Evolutionary conservation across 2,797 vertebrate species (phyloP).

Genomic region (Xenentodon cancila): DNA sequence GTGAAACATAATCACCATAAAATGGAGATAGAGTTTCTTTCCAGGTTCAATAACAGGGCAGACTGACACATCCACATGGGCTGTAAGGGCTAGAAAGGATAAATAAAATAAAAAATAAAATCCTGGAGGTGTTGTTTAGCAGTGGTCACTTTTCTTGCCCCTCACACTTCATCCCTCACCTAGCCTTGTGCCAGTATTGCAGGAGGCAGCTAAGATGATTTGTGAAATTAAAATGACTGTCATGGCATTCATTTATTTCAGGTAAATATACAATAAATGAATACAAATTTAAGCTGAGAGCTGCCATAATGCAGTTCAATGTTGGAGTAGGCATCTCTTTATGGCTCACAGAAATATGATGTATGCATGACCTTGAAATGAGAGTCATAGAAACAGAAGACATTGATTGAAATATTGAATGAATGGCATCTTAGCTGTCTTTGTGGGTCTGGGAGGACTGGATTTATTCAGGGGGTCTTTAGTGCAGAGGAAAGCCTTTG

Average conservation of each 20-base stretch:
- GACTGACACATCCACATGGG: slow-evolving; percentile 41
- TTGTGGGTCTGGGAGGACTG: slow-evolving; percentile 42
- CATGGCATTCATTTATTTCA: slow-evolving; percentile 62
- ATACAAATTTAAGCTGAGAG: slow-evolving; percentile 52
- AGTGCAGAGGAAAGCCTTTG: slow-evolving; percentile 12
- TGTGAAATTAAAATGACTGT: slow-evolving; percentile 69
- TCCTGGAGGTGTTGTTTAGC: slow-evolving; percentile 57
- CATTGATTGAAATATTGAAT: slow-evolving; percentile 55
- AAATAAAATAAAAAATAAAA: slow-evolving; percentile 57
- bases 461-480: slow-evolving; percentile 48
- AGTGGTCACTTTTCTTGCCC: slow-evolving; percentile 53
- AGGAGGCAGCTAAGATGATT: slow-evolving; percentile 61
- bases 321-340: slow-evolving; percentile 46
- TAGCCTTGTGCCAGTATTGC: slow-evolving; percentile 34
- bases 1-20: slow-evolving; percentile 47
- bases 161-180: slow-evolving; percentile 47
- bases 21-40: slow-evolving; percentile 49
- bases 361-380: slow-evolving; percentile 57
- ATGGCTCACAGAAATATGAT: slow-evolving; percentile 35
- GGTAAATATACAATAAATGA: slow-evolving; percentile 61
- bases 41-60: slow-evolving; percentile 39
- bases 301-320: slow-evolving; percentile 51
- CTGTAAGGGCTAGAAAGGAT: slow-evolving; percentile 34
- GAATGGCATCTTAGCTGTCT: slow-evolving; percentile 15
- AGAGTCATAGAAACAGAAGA: slow-evolving; percentile 37